Base-by-base conservation (phyloP, 2,888 invertebrate genomes). In the Oxyteleia sp. region DNA sequence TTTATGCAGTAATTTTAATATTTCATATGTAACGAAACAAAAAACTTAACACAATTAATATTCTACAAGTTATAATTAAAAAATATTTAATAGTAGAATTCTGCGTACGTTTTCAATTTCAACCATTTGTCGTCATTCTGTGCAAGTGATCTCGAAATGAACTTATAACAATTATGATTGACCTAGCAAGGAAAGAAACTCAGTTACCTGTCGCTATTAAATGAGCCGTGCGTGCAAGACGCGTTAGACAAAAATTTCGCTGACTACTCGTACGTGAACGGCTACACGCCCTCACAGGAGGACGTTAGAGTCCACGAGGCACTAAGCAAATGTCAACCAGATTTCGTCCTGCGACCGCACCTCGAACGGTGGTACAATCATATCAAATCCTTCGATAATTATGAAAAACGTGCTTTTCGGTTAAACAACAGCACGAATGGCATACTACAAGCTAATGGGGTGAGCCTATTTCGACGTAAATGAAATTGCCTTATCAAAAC, bases 321-420 rank as follows among this genome's bases (percentile, higher is more conserved):
- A 8, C 76, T 93, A 8, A 85, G 51, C 8, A 83, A 83, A 63
- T 57, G 89, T 7, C 64, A 80, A n/a, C 76, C 84, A 23, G 86
- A 91, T 57, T 89, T 91, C 47, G 16, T 59, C 0, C 87, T 74
- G 16, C 85, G 85, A 81, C 90, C 91, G 3, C 92, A 94, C 86
- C 87, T 94, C 5, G 69, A 87, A 68, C 91, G 94, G 13, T 94
- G 94, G 94, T 91, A 90, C 68, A 87, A 88, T 29, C 94, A 94
- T 86, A 89, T 94, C 26, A 83, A 86, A 35, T 92, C 92, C 63
- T 93, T 91, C 81, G 88, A 71, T 32, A 63, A 78, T 5, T 57
- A 78, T 11, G 93, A 93, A 84, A 90, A 82, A 78, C 86, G 84
- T 11, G 16, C 23, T 10, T 91, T 93, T 26, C 91, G 90, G 20